phyloP scores from a whole-genome alignment of 2,888 invertebrate genomes.

The Amphipoea oculea region DNA sequence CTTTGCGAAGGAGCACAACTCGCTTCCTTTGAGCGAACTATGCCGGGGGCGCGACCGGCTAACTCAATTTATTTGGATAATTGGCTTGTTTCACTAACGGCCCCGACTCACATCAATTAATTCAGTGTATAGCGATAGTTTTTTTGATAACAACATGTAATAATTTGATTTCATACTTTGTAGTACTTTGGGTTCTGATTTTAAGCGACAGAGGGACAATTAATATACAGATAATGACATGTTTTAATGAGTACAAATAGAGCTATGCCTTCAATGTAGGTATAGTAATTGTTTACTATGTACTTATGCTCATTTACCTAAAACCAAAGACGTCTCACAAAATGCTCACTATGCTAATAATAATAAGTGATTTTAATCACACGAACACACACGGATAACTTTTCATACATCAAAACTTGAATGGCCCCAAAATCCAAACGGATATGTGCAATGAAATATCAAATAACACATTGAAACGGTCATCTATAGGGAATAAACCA shows the following conservation, averaged over 20 bases:
- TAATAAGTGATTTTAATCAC: neutral
- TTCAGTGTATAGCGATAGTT: slow-evolving; percentile 54
- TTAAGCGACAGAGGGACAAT: neutral
- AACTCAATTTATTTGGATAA: slow-evolving; percentile 89
- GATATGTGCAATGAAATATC: slow-evolving; percentile 39
- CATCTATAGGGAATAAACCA: slow-evolving; percentile 39
- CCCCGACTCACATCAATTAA: slow-evolving; percentile 76
- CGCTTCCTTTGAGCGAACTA: slow-evolving; percentile 86
- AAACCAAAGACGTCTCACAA: neutral
- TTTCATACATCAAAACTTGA: slow-evolving; percentile 9
- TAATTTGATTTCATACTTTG: slow-evolving; percentile 18
- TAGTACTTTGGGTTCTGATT: neutral
- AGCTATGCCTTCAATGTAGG: neutral
- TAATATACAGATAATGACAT: neutral
- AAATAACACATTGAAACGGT: slow-evolving; percentile 39
- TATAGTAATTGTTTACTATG: neutral
- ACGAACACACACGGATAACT: neutral
- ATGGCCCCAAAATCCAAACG: slow-evolving; percentile 15
- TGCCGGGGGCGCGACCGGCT: slow-evolving; percentile 77
- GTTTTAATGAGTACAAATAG: neutral
- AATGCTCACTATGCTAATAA: neutral
- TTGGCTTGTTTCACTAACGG: slow-evolving; percentile 86
- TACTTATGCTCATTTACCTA: neutral
- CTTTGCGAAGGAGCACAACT: slow-evolving; percentile 83
- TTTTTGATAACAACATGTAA: slow-evolving; percentile 47